Evolutionary conservation across 2,797 vertebrate genomes (phyloP).

Genomic region (Aplochiton taeniatus): DNA sequence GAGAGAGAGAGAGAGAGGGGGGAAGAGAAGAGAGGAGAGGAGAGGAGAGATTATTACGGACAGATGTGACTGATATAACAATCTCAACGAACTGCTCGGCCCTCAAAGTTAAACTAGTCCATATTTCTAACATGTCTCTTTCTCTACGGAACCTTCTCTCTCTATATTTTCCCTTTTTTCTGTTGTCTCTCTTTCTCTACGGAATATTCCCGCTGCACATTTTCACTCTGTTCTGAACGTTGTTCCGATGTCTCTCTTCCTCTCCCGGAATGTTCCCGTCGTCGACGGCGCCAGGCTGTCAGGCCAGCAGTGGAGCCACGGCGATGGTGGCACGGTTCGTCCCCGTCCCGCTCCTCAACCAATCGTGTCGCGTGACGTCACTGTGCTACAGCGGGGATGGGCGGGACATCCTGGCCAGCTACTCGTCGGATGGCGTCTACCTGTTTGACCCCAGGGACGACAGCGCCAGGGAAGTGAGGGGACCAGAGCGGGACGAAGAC

Average conservation of each 20-base stretch:
- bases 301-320: constrained; percentile 75
- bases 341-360: constrained; percentile 79
- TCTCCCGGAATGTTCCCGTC: constrained; percentile 12
- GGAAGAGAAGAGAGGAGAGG: too few species aligned
- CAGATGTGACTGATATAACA: too few species aligned
- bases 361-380: constrained; percentile 83
- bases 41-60: too few species aligned
- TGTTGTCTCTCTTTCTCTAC: neutral
- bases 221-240: neutral
- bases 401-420: constrained; percentile 83
- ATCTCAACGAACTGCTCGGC: neutral
- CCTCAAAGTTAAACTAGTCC: too few species aligned
- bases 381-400: constrained; percentile 84
- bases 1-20: too few species aligned
- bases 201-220: neutral
- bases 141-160: neutral
- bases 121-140: too few species aligned
- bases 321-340: constrained; percentile 84
- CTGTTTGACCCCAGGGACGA: constrained; percentile 85
- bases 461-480: constrained; percentile 79
- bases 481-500: constrained; percentile 70
- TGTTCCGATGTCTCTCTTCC: neutral
- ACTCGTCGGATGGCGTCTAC: constrained; percentile 84
- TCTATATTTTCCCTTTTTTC: neutral
- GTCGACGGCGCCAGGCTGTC: constrained; percentile 66